Percentiles rank a stretch among this genome's conserved stretches.
Conservation (phyloP, 2,888 invertebrate species). For the Pycnomerus fuliginosus region DNA sequence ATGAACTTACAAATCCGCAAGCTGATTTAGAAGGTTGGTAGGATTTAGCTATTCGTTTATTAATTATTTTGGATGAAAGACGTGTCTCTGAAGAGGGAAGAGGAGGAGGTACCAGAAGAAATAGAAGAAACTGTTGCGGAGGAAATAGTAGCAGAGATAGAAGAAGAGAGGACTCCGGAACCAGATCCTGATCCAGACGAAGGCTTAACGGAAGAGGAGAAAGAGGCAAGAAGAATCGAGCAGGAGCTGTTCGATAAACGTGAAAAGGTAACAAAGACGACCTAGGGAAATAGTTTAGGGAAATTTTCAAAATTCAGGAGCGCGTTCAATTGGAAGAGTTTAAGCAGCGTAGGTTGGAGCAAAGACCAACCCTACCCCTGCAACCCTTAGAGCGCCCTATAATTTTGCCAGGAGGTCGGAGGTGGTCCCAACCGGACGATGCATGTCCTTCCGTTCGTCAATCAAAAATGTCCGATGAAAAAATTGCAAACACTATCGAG, state of each 20-base stretch:
- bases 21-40: no score
- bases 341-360: slow-evolving; percentile 54
- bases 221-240: slow-evolving; percentile 28
- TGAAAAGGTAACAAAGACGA: slow-evolving; percentile 39
- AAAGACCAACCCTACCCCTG: slow-evolving; percentile 53
- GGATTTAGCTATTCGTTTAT: no score
- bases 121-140: slow-evolving; percentile 16
- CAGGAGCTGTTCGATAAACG: slow-evolving; percentile 41
- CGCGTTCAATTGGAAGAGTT: slow-evolving; percentile 52
- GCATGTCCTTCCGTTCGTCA: slow-evolving; percentile 52
- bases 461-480: slow-evolving; percentile 76
- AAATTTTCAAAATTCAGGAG: slow-evolving; percentile 4
- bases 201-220: slow-evolving; percentile 39
- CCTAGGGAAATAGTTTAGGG: neutral
- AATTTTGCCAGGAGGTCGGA: slow-evolving; percentile 74
- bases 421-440: slow-evolving; percentile 80
- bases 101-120: slow-evolving; percentile 13
- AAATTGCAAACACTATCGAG: slow-evolving; percentile 81
- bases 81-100: no score
- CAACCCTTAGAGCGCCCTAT: slow-evolving; percentile 70
- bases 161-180: neutral
- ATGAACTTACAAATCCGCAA: no score
- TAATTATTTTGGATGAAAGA: no score
- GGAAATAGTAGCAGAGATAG: slow-evolving; percentile 18
- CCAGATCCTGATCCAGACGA: slow-evolving; percentile 42